Conservation (phyloP, 2,888 invertebrate genomes). For the Sarcophaga subvicina region DNA sequence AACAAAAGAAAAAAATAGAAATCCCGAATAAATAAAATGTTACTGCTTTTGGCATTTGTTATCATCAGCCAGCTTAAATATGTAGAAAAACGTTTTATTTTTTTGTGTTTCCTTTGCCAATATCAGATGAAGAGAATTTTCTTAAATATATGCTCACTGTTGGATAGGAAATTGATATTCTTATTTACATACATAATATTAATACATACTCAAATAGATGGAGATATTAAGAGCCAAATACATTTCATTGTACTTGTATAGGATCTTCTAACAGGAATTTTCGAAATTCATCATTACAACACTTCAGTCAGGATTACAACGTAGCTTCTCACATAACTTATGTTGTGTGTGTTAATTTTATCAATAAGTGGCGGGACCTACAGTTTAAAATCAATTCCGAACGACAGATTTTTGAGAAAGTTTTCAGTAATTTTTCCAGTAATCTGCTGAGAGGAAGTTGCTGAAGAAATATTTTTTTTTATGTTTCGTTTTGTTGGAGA, state of each 20-base stretch:
- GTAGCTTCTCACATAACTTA: rapidly evolving
- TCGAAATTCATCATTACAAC: too few species aligned
- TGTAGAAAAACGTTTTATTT: conserved; percentile 20
- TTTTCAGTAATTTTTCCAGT: too few species aligned
- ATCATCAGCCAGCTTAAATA: conserved; percentile 61
- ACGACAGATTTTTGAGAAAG: too few species aligned
- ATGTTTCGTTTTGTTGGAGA: too few species aligned
- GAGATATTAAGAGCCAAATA: neutral
- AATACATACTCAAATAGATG: conserved; percentile 2
- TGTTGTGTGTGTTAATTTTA: too few species aligned
- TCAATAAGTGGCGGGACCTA: too few species aligned
- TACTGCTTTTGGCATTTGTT: conserved; percentile 66
- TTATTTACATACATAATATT: conserved; percentile 48
- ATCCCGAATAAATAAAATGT: conserved; percentile 45
- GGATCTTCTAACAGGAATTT: too few species aligned
- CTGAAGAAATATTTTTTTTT: too few species aligned
- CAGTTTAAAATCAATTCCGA: too few species aligned
- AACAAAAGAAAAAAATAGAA: neutral
- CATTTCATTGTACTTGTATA: too few species aligned
- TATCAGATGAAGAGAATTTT: conserved; percentile 3
- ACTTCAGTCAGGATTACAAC: too few species aligned
- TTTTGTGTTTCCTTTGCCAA: neutral
- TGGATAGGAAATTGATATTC: conserved; percentile 56
- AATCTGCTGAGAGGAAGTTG: too few species aligned
- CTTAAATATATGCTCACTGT: conserved; percentile 44